Percentiles rank a stretch among this genome's conserved stretches.
These are phyloP conservation scores for Chanos chanos DNA, from an alignment of 2,797 vertebrate species.

Conservation along the genomic window DNA sequence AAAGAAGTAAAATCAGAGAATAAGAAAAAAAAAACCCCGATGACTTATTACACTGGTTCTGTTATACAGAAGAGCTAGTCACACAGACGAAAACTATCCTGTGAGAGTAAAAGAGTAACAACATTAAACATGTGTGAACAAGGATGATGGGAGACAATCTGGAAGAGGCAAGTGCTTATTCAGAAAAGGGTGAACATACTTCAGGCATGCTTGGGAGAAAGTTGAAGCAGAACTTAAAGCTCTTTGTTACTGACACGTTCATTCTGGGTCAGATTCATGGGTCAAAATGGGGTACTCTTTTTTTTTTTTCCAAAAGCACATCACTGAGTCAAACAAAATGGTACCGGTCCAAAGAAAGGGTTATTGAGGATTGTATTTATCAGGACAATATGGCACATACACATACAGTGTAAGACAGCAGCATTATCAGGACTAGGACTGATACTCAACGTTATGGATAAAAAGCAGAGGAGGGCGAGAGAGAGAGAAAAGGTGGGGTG, in stretches of 20 bases:
- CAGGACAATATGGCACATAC: too few species aligned
- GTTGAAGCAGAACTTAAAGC: too few species aligned
- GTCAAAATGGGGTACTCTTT: constrained; percentile 9
- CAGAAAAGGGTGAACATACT: constrained; percentile 26
- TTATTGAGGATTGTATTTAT: too few species aligned
- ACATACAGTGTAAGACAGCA: too few species aligned
- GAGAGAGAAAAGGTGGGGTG: constrained; percentile 23
- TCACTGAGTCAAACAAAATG: too few species aligned
- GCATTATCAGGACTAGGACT: constrained; percentile 38
- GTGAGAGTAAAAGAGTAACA: background rate
- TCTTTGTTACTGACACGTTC: background rate
- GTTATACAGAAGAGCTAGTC: constrained; percentile 1
- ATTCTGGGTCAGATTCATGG: background rate
- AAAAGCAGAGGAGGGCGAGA: background rate
- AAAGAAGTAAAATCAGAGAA: constrained; percentile 65
- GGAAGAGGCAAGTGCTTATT: constrained; percentile 8
- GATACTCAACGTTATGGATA: constrained; percentile 14
- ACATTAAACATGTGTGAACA: background rate
- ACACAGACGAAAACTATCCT: background rate
- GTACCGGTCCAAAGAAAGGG: too few species aligned
- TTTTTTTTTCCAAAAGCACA: too few species aligned
- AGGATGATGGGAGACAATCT: background rate
- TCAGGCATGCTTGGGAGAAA: constrained; percentile 31
- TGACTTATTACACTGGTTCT: constrained; percentile 67
- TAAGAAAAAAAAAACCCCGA: constrained; percentile 52